phyloP scores from a whole-genome alignment of 1,140 invertebrate species.

The Metaphire vulgaris region DNA sequence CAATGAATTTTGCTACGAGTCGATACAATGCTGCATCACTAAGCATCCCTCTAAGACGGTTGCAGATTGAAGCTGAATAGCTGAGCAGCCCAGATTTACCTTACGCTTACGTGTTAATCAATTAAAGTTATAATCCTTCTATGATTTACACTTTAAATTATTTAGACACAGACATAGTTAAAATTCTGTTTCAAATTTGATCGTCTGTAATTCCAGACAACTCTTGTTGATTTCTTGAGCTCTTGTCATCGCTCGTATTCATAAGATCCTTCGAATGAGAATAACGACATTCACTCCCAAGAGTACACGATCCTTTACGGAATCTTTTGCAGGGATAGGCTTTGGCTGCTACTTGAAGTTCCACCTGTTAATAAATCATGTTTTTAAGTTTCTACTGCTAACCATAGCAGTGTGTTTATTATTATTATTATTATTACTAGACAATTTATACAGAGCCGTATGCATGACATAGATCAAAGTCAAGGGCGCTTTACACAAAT shows the following conservation, averaged over 20 bases:
- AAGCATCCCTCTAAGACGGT: not conserved
- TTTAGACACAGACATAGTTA: too few relatives aligned
- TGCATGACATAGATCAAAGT: not conserved
- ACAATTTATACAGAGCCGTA: not conserved
- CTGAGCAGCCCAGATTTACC: not conserved
- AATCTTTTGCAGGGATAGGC: not conserved
- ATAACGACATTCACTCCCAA: not conserved
- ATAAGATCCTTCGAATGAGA: not conserved
- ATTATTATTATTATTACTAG: not conserved
- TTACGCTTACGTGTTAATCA: not conserved
- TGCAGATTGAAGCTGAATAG: not conserved
- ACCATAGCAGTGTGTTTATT: too few relatives aligned
- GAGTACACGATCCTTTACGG: not conserved
- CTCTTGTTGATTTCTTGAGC: too few relatives aligned
- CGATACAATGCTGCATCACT: too few relatives aligned
- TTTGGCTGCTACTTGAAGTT: not conserved
- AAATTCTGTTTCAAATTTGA: too few relatives aligned
- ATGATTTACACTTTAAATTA: not conserved
- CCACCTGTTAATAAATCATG: not conserved
- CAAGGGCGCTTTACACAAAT: not conserved
- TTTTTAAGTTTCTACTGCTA: not conserved
- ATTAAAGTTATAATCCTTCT: not conserved
- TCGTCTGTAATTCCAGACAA: too few relatives aligned
- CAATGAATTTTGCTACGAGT: too few relatives aligned
- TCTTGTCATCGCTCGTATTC: too few relatives aligned